Conservation (phyloP, 2,888 invertebrate genomes). For the Metalampra italica region DNA sequence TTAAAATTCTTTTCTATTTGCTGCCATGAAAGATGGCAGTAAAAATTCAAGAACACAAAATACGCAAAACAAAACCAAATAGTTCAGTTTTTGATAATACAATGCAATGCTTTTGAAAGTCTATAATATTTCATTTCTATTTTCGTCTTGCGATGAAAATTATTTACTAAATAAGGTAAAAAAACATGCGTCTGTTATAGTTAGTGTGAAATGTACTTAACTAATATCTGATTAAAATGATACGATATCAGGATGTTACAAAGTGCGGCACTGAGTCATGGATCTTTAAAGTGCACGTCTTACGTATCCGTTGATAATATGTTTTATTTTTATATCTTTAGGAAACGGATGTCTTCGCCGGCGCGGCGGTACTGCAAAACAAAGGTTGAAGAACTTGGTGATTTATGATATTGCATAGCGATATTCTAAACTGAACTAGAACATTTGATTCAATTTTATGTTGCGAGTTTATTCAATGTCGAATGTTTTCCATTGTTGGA, state of each 20-base stretch:
- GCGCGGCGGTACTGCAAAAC: neutral
- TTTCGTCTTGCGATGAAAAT: too few relatives aligned
- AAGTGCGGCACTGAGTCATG: constrained; percentile 1
- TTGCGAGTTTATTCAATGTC: too few relatives aligned
- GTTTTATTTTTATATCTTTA: constrained; percentile 1
- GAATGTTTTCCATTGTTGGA: too few relatives aligned
- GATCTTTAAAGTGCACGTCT: constrained; percentile 4
- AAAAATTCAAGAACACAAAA: too few relatives aligned
- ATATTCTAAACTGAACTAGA: neutral
- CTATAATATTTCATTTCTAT: too few relatives aligned
- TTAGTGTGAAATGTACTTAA: neutral
- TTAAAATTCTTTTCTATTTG: too few relatives aligned
- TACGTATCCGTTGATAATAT: neutral
- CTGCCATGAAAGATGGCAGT: too few relatives aligned
- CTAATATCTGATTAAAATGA: neutral
- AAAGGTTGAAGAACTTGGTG: neutral
- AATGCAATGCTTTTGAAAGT: too few relatives aligned
- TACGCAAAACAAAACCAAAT: too few relatives aligned
- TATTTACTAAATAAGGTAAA: neutral
- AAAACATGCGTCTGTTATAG: neutral
- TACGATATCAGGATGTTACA: constrained; percentile 5
- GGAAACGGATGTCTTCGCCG: constrained; percentile 1
- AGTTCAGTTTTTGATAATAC: too few relatives aligned
- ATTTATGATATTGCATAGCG: neutral
- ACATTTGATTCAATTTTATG: neutral